Conservation (phyloP, 2,113 vertebrate species). For the Podocnemis expansa region DNA sequence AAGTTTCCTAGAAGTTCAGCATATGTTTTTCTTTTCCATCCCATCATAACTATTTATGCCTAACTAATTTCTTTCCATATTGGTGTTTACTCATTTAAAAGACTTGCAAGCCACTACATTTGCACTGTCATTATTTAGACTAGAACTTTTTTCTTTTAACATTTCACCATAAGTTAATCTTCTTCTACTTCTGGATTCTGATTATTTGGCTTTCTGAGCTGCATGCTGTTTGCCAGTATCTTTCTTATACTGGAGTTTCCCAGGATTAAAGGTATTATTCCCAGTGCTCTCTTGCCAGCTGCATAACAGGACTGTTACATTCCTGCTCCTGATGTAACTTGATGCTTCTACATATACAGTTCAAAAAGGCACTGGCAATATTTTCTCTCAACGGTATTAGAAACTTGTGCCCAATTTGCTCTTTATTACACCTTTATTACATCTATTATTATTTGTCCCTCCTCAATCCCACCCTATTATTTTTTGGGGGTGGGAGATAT, state of each 20-base stretch:
- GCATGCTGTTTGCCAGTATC: neutral
- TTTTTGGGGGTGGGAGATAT: neutral
- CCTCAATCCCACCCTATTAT: neutral
- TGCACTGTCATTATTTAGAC: neutral
- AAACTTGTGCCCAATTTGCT: neutral
- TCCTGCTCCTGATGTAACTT: neutral
- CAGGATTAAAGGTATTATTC: neutral
- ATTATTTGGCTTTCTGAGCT: neutral
- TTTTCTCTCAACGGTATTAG: neutral
- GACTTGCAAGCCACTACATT: neutral
- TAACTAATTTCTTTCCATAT: neutral
- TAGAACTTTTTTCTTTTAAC: constrained; percentile 6
- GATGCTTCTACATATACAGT: rapidly evolving
- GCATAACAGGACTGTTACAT: neutral
- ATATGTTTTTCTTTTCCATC: neutral
- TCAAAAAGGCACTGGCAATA: neutral
- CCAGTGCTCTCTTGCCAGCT: neutral
- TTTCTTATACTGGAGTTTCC: neutral
- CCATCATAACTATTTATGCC: neutral
- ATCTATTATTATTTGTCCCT: neutral
- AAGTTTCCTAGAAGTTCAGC: neutral
- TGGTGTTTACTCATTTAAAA: constrained; percentile 7
- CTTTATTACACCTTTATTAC: neutral
- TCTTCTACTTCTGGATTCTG: neutral
- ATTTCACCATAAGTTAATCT: neutral